phyloP scores from a whole-genome alignment of 2,797 vertebrate genomes.

The Simalia tracyae region DNA sequence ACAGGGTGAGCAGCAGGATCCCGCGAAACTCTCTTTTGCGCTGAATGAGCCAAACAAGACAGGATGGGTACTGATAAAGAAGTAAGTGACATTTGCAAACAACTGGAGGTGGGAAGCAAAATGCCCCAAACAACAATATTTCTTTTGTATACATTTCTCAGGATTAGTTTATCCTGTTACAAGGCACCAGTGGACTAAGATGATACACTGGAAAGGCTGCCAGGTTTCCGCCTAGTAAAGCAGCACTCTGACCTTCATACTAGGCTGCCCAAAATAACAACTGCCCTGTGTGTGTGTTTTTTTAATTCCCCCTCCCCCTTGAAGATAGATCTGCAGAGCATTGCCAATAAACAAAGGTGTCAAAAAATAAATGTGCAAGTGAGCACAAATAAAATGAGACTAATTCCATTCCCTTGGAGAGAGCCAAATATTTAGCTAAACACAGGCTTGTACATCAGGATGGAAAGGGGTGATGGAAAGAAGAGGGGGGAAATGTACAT shows the following conservation, averaged over 20 bases:
- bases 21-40: neutral
- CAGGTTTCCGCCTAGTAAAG: conserved; percentile 12
- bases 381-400: conserved; percentile 27
- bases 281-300: conserved; percentile 2
- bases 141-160: neutral
- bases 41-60: neutral
- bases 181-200: neutral
- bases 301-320: conserved; percentile 11
- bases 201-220: neutral
- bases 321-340: conserved; percentile 23
- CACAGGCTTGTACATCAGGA: conserved; percentile 34
- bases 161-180: neutral
- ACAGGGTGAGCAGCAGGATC: accelerated
- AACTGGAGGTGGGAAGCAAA: neutral
- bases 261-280: conserved; percentile 18
- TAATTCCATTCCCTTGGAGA: conserved; percentile 30
- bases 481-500: neutral
- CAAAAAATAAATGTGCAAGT: conserved; percentile 30
- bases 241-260: conserved; percentile 11
- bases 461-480: conserved; percentile 16
- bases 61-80: neutral
- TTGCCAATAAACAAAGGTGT: conserved; percentile 25
- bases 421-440: conserved; percentile 54
- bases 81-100: neutral
- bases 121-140: neutral